Percentiles rank a stretch among this genome's conserved stretches.
Conservation (phyloP, 2,888 invertebrate genomes). For the Caenorhabditis sp. region DNA sequence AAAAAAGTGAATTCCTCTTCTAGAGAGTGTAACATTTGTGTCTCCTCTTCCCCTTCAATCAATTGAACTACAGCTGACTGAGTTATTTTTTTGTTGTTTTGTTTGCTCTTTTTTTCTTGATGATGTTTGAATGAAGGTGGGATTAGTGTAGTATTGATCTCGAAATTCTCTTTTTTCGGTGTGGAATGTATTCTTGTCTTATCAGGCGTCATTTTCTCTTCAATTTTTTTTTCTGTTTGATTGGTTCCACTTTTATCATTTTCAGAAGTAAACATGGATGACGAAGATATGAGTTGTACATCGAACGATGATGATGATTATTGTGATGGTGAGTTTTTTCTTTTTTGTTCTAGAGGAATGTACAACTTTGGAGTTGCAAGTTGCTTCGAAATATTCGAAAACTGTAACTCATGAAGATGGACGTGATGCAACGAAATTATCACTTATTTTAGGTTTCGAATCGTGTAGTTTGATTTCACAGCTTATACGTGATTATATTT, state of each 20-base stretch:
- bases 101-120: constrained; percentile 2
- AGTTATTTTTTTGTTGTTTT: not conserved
- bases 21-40: not conserved
- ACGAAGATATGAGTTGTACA: constrained; percentile 46
- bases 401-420: too few species aligned
- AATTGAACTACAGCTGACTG: not conserved
- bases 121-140: not conserved
- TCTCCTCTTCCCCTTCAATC: not conserved
- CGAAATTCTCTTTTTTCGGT: not conserved
- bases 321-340: constrained; percentile 31
- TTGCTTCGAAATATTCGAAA: not conserved
- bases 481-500: too few species aligned
- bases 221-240: too few species aligned
- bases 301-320: constrained; percentile 43
- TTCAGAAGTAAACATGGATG: constrained; percentile 32
- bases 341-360: too few species aligned
- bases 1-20: not conserved
- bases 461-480: too few species aligned
- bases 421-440: too few species aligned
- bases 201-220: too few species aligned
- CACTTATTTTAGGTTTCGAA: too few species aligned
- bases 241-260: too few species aligned
- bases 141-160: constrained; percentile 2
- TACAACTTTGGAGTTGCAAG: too few species aligned
- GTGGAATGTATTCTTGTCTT: not conserved